Conservation (phyloP, 2,888 invertebrate genomes). For the Clistopyga incitator region DNA sequence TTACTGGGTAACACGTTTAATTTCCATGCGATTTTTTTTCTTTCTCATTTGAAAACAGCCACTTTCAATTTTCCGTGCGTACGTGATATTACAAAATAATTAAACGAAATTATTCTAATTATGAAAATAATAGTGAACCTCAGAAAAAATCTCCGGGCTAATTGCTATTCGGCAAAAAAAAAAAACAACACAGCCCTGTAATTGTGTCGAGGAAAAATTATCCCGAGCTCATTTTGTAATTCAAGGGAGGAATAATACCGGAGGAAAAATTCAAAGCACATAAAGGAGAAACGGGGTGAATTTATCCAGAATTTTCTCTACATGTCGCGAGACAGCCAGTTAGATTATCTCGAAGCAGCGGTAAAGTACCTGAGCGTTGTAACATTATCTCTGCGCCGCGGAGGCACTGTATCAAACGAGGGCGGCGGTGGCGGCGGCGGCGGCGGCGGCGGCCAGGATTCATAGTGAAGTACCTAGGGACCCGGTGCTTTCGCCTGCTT, state of each 20-base stretch:
- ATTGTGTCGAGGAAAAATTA: neutral
- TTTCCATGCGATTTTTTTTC: too few species aligned
- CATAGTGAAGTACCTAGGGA: conserved; percentile 14
- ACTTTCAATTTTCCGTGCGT: too few species aligned
- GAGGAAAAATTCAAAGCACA: neutral
- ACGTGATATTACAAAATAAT: too few species aligned
- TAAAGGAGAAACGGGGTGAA: neutral
- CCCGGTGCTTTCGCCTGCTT: conserved; percentile 40
- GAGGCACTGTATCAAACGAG: conserved; percentile 21
- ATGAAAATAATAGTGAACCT: too few species aligned
- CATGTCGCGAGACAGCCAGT: conserved; percentile 7
- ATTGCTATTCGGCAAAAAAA: neutral
- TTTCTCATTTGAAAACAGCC: too few species aligned
- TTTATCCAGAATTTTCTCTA: conserved; percentile 3
- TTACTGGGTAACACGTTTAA: too few species aligned
- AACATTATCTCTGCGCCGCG: conserved; percentile 28
- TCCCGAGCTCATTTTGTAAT: neutral
- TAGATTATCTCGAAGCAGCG: conserved; percentile 11
- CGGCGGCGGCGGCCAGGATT: conserved; percentile 39
- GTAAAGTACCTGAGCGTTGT: conserved; percentile 21
- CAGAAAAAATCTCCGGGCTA: too few species aligned
- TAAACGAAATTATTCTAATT: too few species aligned
- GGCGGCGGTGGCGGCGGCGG: too few species aligned
- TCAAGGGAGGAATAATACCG: neutral
- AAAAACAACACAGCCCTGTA: neutral